Base-by-base conservation (phyloP, 2,888 invertebrate genomes). In the Lutraria lutraria region DNA sequence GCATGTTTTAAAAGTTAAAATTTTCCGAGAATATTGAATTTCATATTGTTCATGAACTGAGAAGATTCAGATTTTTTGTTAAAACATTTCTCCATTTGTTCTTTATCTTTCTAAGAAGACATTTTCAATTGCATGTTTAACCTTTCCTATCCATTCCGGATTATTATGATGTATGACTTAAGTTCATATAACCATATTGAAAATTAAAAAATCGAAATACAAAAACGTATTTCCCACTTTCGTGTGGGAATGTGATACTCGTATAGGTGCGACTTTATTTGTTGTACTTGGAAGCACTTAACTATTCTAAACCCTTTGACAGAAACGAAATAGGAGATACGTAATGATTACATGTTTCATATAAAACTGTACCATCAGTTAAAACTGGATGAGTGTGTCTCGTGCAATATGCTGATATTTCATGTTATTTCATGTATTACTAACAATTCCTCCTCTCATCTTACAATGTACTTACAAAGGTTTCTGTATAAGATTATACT, bases 321-420 rank as follows among this genome's bases (percentile, higher is more conserved):
- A 29, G 52, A 79, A 43, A 43, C 6, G 3, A 56, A 56, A 21
- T n/a, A n/a, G 29, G 34, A 16, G n/a, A 21, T 63, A 12, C n/a
- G n/a, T 63, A 63, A 3, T 63, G n/a, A 10, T 3, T 34, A 34
- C 4, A 34, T 31, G 76, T 19, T 16, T 31, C 12, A 31, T 34
- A 25, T 76, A 16, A 76, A 72, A 54, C 80, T 85, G 85, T 80
- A 25, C 80, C 85, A 85, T n/a, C 85, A 85, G 85, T 56, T 60
- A 85, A 85, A 79, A 80, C 85, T 85, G 85, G 80, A 80, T 31
- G 43, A 76, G 21, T 12, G 80, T 54, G 6, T 21, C 25, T 56
- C 16, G 85, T 85, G 85, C 85, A 85, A 85, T 85, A 85, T 34
- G 19, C 54, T 79, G 80, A 56, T 15, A 56, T 60, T 79, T 31